Evolutionary conservation across 2,888 invertebrate species (phyloP).

Genomic region (Elysia crispata): DNA sequence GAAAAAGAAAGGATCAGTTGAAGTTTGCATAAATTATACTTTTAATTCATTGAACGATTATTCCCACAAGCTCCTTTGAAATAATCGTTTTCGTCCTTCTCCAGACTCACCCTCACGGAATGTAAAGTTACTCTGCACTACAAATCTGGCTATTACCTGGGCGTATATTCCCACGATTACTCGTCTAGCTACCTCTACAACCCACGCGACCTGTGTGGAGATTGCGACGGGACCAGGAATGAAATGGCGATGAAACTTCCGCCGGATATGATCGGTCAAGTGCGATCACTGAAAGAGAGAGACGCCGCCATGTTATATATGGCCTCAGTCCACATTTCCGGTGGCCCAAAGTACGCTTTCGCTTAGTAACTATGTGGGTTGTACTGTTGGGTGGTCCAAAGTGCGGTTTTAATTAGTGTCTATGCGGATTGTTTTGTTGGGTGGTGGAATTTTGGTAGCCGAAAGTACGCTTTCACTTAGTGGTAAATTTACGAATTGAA

Average conservation of each 20-base stretch:
- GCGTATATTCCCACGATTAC: slow-evolving; percentile 29
- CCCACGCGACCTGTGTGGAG: slow-evolving; percentile 2
- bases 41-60: no score
- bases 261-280: not conserved
- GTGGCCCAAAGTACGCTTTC: not conserved
- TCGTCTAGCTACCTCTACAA: slow-evolving; percentile 1
- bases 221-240: slow-evolving; percentile 23
- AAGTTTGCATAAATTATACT: no score
- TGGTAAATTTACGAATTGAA: no score
- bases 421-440: no score
- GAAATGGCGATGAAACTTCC: slow-evolving; percentile 21
- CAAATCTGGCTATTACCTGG: slow-evolving; percentile 11
- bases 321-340: slow-evolving; percentile 15
- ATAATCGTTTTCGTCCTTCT: not conserved
- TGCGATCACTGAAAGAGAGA: slow-evolving; percentile 1
- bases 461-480: not conserved
- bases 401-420: no score
- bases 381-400: no score
- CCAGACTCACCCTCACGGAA: not conserved
- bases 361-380: no score
- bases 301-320: slow-evolving; percentile 22
- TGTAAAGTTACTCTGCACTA: slow-evolving; percentile 21
- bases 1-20: no score
- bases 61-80: not conserved
- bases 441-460: not conserved